These are phyloP conservation scores for Rhadina sibilatrix DNA, from an alignment of 2,113 vertebrate species.

Conservation along the genomic window DNA sequence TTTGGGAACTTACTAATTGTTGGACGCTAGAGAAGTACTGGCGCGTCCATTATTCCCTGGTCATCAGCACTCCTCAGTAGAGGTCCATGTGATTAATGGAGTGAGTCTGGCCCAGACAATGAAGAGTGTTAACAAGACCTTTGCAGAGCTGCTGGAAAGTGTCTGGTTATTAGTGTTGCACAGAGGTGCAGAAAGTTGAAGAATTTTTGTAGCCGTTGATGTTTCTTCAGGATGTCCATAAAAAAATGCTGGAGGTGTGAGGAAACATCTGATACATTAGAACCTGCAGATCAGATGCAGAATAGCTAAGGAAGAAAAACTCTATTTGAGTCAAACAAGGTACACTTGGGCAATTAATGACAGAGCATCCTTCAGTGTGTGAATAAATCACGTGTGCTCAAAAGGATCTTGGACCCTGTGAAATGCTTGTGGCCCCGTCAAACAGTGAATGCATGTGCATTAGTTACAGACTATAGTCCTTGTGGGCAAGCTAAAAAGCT, in stretches of 20 bases:
- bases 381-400: neutral
- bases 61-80: neutral
- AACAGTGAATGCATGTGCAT: neutral
- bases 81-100: neutral
- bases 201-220: neutral
- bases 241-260: neutral
- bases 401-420: neutral
- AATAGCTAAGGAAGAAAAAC: neutral
- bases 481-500: neutral
- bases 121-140: neutral
- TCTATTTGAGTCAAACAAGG: neutral
- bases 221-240: neutral
- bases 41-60: neutral
- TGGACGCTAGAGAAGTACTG: neutral
- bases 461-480: neutral
- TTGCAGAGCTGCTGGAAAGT: constrained; percentile 12
- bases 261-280: neutral
- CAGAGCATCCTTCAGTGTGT: neutral
- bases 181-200: neutral
- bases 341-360: neutral
- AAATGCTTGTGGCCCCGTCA: neutral
- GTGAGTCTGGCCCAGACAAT: neutral
- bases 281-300: neutral
- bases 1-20: neutral
- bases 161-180: neutral